These are phyloP conservation scores for Resseliella maxima DNA, from an alignment of 2,888 invertebrate genomes.

Conservation along the genomic window DNA sequence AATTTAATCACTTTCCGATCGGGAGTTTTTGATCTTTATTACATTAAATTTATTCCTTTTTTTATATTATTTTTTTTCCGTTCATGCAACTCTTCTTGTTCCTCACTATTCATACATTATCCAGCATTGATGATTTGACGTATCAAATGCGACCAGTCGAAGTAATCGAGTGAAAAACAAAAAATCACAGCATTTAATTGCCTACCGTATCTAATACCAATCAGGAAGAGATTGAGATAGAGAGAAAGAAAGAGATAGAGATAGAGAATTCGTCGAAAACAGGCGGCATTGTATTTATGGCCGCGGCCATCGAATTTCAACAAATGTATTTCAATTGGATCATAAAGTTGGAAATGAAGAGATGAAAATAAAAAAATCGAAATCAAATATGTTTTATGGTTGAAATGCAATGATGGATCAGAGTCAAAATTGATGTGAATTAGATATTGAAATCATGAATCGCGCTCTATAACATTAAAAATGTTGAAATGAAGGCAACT, in stretches of 20 bases:
- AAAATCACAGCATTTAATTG: slow-evolving; percentile 55
- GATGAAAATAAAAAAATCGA: background rate
- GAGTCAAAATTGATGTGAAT: slow-evolving; percentile 45
- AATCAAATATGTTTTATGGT: slow-evolving; percentile 23
- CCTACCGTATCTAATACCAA: slow-evolving; percentile 53
- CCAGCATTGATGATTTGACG: background rate
- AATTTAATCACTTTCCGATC: slow-evolving; percentile 54
- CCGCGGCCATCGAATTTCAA: background rate
- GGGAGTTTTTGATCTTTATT: slow-evolving; percentile 49
- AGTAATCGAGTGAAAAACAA: slow-evolving; percentile 25
- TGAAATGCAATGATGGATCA: slow-evolving; percentile 41
- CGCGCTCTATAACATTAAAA: background rate
- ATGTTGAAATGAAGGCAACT: background rate
- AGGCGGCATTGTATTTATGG: background rate
- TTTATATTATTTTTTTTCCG: background rate
- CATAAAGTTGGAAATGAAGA: background rate
- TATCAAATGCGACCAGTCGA: background rate
- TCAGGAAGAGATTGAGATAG: too few relatives aligned
- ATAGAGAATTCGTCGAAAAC: background rate
- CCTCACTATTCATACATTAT: background rate
- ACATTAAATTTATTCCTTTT: slow-evolving; percentile 27
- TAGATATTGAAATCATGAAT: background rate
- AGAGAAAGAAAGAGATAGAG: too few relatives aligned
- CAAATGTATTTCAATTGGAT: slow-evolving; percentile 49
- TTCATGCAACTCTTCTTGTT: background rate